phyloP scores from a whole-genome alignment of 2,888 invertebrate species.

The Sabellastarte sp. region DNA sequence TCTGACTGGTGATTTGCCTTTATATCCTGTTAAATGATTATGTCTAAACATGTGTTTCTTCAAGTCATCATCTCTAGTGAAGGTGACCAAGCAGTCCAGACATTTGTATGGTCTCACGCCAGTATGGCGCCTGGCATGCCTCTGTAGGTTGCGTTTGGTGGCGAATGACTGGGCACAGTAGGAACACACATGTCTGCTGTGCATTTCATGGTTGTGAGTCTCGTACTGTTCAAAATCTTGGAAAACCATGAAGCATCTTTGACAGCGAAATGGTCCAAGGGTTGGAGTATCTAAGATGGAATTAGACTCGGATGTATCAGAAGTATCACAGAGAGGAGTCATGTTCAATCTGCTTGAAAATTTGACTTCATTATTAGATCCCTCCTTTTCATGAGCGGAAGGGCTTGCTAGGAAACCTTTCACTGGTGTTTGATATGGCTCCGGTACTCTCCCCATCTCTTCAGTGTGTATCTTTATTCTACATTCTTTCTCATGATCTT shows the following conservation, averaged over 20 bases:
- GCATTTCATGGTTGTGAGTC: neutral
- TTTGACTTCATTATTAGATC: too few species aligned
- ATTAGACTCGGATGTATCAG: too few species aligned
- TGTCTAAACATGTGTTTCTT: slow-evolving; percentile 1
- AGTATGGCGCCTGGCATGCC: neutral
- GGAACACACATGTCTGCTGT: neutral
- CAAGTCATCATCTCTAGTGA: neutral
- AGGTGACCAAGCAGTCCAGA: neutral
- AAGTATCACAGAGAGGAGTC: too few species aligned
- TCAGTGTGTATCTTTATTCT: too few species aligned
- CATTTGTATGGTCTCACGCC: neutral
- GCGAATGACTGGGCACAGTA: neutral
- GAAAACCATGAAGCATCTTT: neutral
- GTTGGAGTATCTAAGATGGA: neutral
- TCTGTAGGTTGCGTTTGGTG: neutral
- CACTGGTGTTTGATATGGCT: too few species aligned
- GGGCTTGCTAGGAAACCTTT: too few species aligned
- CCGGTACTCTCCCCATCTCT: too few species aligned
- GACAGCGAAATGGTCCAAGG: neutral
- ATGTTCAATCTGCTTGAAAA: too few species aligned
- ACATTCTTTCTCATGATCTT: neutral
- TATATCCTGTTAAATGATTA: too few species aligned
- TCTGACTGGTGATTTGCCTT: too few species aligned
- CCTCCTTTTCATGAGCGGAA: neutral
- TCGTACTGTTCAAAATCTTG: neutral